Evolutionary conservation across 2,797 vertebrate genomes (phyloP), one percentile per base, ranked within the genome.

Genomic region (Poeciliopsis turneri): DNA sequence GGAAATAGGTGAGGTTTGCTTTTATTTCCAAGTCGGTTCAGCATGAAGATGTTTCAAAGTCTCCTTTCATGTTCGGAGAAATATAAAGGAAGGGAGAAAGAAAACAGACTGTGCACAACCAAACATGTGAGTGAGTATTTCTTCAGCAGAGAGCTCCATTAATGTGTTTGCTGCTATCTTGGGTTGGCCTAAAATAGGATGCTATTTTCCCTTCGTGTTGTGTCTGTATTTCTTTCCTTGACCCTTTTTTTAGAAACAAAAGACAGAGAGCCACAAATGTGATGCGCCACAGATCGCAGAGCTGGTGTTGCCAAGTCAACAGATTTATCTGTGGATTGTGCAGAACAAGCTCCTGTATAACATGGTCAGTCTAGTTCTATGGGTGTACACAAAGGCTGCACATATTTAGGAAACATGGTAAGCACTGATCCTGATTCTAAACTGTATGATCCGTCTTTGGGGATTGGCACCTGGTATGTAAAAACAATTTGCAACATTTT

Each of bases 291-390:
- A 85, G 85, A 88, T 87, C 78, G 81, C 83, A 77, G 61, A 66
- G 78, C 82, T 76, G 70, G 79, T 78, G 71, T 71, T 86, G 88
- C 88, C 74, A 79, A 84, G 90, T 92, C 89, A 88, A 93, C 89
- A 88, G 75, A 87, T 90, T 86, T 83, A 57, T 71, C 59, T 45
- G 73, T 78, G 78, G 76, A 64, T 49, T 76, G 75, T 83, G 81
- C 84, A 88, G 25, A 81, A 75, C 76, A 45, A 79, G 79, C 81
- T 86, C 64, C 72, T 72, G 72, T 76, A 64, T 78, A 80, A 73
- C 64, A 13, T 51, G 47, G 77, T 73, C 41, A 23, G 70, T 75
- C 81, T 64, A 49, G 66, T 77, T 86, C 59, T 75, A 72, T 81
- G 82, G 74, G 79, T 59, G 61, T 71, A 6, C 10, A 28, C 10